Conservation (phyloP, 2,113 vertebrate genomes). For the Otolemur garnettii region DNA sequence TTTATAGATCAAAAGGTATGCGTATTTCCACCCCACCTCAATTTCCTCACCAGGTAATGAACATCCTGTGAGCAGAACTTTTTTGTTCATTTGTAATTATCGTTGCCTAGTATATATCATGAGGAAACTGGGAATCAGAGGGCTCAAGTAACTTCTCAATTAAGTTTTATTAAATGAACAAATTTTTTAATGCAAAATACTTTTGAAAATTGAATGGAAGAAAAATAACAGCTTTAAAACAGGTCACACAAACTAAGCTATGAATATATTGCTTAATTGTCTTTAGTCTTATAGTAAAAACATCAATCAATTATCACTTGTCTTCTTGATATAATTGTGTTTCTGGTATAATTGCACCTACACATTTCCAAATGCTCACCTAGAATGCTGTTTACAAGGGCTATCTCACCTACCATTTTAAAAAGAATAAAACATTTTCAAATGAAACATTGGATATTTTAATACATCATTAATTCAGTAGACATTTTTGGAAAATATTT, state of each 20-base stretch:
- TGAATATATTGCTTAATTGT: not conserved
- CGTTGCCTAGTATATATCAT: not conserved
- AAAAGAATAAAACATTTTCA: not conserved
- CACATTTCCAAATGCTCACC: not conserved
- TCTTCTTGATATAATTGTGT: not conserved
- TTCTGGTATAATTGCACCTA: not conserved
- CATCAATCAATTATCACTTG: not conserved
- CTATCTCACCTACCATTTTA: not conserved
- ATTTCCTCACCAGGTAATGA: not conserved
- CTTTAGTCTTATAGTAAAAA: not conserved
- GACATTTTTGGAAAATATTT: not conserved
- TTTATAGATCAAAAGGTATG: not conserved
- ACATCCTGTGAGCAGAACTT: not conserved
- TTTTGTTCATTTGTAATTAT: not conserved
- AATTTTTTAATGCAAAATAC: not conserved
- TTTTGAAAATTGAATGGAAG: not conserved
- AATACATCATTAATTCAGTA: not conserved
- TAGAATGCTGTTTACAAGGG: not conserved
- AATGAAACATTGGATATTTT: conserved; percentile 20
- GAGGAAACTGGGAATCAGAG: not conserved
- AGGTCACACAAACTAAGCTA: not conserved
- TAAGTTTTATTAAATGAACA: not conserved
- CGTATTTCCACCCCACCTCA: not conserved
- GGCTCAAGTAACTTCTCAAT: not conserved
- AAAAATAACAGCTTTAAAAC: conserved; percentile 1